Percentiles rank a stretch among this genome's conserved stretches.
These are phyloP conservation scores for Tromatobia lineatoria DNA, from an alignment of 2,888 invertebrate species.

Conservation along the genomic window DNA sequence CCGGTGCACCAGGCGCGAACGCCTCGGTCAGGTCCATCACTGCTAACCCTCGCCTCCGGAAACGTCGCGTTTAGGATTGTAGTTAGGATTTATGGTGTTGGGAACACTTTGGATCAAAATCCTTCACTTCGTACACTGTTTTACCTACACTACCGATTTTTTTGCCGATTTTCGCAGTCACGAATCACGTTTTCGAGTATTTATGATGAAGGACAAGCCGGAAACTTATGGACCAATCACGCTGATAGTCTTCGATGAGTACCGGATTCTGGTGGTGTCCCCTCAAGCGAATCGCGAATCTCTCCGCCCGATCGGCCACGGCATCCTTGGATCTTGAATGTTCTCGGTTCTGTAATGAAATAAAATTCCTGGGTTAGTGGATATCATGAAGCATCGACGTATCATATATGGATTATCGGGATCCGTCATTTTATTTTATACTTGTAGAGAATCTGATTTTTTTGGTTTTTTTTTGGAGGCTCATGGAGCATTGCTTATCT, in stretches of 20 bases:
- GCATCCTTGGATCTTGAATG: constrained; percentile 73
- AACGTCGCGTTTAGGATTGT: constrained; percentile 5
- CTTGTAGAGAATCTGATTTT: too few relatives aligned
- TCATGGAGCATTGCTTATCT: too few relatives aligned
- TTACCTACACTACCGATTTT: neutral
- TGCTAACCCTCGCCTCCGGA: constrained; percentile 52
- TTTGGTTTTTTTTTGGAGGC: too few relatives aligned
- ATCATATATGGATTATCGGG: too few relatives aligned
- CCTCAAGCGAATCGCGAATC: constrained; percentile 72
- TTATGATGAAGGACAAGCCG: too few relatives aligned
- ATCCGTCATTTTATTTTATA: too few relatives aligned
- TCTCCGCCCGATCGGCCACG: constrained; percentile 75
- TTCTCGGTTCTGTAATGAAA: constrained; percentile 67
- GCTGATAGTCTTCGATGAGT: constrained; percentile 2
- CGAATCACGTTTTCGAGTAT: too few relatives aligned
- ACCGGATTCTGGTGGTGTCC: constrained; percentile 38
- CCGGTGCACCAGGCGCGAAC: constrained; percentile 87
- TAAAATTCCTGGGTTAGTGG: constrained; percentile 16
- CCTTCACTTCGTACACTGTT: neutral
- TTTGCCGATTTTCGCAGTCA: neutral
- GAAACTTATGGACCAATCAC: neutral
- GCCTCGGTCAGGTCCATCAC: constrained; percentile 94
- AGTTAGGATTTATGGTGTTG: neutral
- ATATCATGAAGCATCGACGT: too few relatives aligned
- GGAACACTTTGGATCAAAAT: neutral